These are phyloP conservation scores for Ceratotherium simum DNA, from an alignment of 2,113 vertebrate species.

Conservation along the genomic window DNA sequence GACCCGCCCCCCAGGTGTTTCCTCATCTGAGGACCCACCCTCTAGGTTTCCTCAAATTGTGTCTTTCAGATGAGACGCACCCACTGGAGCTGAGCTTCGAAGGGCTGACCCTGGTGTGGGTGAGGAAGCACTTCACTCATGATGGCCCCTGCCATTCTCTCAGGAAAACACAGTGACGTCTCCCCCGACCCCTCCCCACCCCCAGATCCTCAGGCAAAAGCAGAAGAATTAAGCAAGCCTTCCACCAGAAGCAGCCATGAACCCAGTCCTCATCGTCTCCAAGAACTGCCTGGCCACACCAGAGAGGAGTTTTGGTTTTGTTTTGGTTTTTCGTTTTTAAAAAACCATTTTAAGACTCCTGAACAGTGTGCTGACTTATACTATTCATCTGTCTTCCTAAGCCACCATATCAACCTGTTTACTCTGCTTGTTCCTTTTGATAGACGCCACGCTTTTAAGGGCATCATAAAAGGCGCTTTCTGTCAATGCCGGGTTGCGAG, in stretches of 20 bases:
- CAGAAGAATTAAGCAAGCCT: neutral
- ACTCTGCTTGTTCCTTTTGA: neutral
- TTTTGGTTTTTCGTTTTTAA: neutral
- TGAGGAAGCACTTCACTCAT: constrained; percentile 74
- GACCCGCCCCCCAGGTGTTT: constrained; percentile 66
- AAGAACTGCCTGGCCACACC: neutral
- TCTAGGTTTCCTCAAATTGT: constrained; percentile 76
- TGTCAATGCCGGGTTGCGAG: neutral
- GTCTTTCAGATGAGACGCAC: constrained; percentile 82
- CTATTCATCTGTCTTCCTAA: neutral
- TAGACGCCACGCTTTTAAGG: neutral
- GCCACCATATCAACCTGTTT: neutral
- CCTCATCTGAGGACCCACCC: constrained; percentile 56
- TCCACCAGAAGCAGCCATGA: neutral
- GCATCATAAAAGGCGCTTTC: neutral
- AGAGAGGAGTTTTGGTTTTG: neutral
- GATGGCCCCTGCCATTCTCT: neutral
- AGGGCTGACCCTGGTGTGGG: constrained; percentile 82
- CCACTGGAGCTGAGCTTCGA: constrained; percentile 68
- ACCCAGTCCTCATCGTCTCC: neutral
- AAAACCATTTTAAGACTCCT: neutral
- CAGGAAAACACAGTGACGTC: constrained; percentile 5
- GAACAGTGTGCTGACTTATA: neutral
- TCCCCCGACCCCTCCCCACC: neutral
- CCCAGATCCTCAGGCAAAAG: constrained; percentile 6